Evolutionary conservation across 1,140 invertebrate genomes (phyloP), one percentile per base, ranked within the genome.

Genomic region (Hyles vespertilio): DNA sequence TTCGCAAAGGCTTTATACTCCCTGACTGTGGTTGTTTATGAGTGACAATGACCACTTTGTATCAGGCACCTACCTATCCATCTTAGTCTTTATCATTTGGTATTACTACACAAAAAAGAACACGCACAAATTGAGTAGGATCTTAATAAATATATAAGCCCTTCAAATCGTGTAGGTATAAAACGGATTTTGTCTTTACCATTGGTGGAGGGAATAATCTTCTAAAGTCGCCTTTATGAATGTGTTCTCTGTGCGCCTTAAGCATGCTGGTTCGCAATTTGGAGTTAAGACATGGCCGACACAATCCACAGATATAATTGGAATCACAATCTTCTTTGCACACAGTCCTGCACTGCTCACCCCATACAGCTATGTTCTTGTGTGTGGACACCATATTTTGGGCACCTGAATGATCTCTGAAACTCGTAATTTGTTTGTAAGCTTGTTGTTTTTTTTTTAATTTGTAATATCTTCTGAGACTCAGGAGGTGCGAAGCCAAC

Each of bases 321-420:
- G 34, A 22, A 6, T 74, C 69, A 47, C 95, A 97, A 33, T 92
- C 91, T 3, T 91, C 89, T 51, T 92, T 91, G 74, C 93, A 94
- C 5, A 89, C 66, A 9, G 89, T 79, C 50, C 79, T 89, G 79
- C 97, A 98, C 60, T 93, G 79, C 47, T 95, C 92, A 1, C 95
- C 91, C 71, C 93, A 93, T 0, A 96, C 95, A 1, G 92, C 91
- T 51, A 98, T 87, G 80, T 98, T 97, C 83, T 95, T 96, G 36
- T 93, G 91, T 0, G 95, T 91, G 5, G 95, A 92, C 64, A 94
- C 86, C 92, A 96, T 95, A 59, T 93, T 91, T 57, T 91, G 80
- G 33, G 91, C 90, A 61, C 87, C 82, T 59, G 77, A 59, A 32
- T 70, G 51, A 3, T 73, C 67, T 33, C 81, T 84, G 62, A 51